Percentiles rank a stretch among this genome's conserved stretches.
These are phyloP conservation scores for Sylvietta virens DNA, from an alignment of 2,113 vertebrate genomes.

Conservation along the genomic window DNA sequence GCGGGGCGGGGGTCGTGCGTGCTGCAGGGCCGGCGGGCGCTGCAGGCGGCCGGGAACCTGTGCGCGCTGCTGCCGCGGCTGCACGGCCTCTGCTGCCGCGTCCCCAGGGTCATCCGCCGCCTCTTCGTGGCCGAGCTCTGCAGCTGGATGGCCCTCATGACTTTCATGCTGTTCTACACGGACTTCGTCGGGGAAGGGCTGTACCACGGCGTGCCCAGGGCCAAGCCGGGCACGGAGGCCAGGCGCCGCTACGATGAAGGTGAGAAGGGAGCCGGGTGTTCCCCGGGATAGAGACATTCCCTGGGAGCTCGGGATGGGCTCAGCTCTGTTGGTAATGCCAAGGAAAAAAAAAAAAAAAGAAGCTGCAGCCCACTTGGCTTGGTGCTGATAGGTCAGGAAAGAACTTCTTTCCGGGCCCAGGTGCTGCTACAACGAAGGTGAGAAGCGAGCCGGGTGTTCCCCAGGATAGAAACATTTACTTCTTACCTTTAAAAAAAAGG, in stretches of 20 bases:
- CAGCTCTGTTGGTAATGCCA: neutral
- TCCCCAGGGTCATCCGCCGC: conserved; percentile 74
- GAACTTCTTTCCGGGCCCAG: too few relatives aligned
- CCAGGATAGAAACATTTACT: too few relatives aligned
- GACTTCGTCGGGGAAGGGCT: conserved; percentile 86
- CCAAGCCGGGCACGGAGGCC: conserved; percentile 75
- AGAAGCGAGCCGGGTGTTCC: too few relatives aligned
- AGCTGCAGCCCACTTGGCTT: too few relatives aligned
- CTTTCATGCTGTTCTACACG: conserved; percentile 86
- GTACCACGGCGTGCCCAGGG: conserved; percentile 80
- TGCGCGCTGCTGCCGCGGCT: conserved; percentile 67
- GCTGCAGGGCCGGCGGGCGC: neutral
- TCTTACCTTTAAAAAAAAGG: too few relatives aligned
- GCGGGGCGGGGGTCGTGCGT: neutral
- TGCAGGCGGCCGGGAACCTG: conserved; percentile 31
- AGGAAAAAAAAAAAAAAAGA: fast-evolving
- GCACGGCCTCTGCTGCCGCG: conserved; percentile 70
- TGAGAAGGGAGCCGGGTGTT: neutral
- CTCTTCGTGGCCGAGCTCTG: conserved; percentile 84
- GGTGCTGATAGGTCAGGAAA: neutral
- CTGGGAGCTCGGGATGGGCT: neutral
- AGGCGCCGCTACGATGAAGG: conserved; percentile 84
- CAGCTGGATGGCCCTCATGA: conserved; percentile 90
- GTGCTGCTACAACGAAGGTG: too few relatives aligned
- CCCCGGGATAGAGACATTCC: fast-evolving